Percentiles rank a stretch among this genome's conserved stretches.
Conservation (phyloP, 2,888 invertebrate species). For the Sipha maydis region DNA sequence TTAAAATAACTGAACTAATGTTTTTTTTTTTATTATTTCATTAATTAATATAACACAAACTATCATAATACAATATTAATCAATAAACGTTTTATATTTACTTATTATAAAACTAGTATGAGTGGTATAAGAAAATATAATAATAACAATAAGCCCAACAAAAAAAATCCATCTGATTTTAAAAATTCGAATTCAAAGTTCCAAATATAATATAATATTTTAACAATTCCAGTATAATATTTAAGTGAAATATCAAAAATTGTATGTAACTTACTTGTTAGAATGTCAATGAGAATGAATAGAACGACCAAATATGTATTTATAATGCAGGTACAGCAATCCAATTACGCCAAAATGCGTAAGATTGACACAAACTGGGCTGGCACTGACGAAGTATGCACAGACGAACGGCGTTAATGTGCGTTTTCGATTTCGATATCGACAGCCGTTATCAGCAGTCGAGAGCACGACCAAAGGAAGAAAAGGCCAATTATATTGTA, state of each 20-base stretch:
- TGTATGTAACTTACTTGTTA: slow-evolving; percentile 4
- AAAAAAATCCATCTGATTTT: neutral
- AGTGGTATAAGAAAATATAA: neutral
- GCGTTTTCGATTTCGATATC: slow-evolving; percentile 44
- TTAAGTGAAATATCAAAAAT: neutral
- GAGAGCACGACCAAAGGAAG: slow-evolving; percentile 31
- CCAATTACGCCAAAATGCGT: neutral
- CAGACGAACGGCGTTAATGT: neutral
- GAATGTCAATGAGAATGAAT: neutral
- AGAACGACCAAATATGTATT: neutral
- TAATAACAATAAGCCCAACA: too few relatives aligned
- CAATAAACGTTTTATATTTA: neutral
- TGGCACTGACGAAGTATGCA: slow-evolving; percentile 26
- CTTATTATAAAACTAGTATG: neutral
- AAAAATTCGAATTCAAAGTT: neutral
- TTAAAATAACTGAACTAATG: too few relatives aligned
- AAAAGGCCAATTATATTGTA: slow-evolving; percentile 55
- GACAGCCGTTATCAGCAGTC: neutral
- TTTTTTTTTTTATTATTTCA: too few relatives aligned
- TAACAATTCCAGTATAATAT: neutral
- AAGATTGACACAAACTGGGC: slow-evolving; percentile 14
- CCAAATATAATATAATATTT: neutral
- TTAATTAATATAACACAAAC: neutral
- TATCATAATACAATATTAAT: neutral
- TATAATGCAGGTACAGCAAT: neutral